Conservation (phyloP, 2,113 vertebrate genomes). For the Archilochus colubris region DNA sequence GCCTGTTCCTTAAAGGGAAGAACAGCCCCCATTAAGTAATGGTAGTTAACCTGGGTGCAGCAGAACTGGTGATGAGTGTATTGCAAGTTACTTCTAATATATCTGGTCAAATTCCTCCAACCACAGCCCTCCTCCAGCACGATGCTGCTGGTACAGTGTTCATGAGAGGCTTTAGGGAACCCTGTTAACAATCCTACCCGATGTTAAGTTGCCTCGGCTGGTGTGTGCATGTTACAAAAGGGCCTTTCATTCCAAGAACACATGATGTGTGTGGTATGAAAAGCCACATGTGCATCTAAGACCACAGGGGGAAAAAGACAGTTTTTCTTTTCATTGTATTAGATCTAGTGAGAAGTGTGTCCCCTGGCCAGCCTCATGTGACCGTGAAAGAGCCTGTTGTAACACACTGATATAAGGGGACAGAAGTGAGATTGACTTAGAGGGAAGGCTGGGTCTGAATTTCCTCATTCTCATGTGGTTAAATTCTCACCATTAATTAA, state of each 20-base stretch:
- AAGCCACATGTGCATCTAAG: conserved; percentile 71
- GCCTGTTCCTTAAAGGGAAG: background rate
- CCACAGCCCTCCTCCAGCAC: background rate
- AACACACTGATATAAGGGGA: background rate
- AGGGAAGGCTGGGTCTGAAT: conserved; percentile 9
- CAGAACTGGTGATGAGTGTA: background rate
- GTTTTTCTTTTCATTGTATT: conserved; percentile 68
- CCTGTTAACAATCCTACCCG: conserved; percentile 51
- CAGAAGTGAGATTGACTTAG: conserved; percentile 46
- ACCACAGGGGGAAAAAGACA: conserved; percentile 68
- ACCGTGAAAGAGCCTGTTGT: conserved; percentile 60
- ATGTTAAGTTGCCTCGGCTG: conserved; percentile 64
- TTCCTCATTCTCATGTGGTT: background rate
- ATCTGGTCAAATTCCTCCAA: background rate
- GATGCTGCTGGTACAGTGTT: background rate
- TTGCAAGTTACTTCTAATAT: background rate
- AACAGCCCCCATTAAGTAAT: background rate
- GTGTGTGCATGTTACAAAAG: conserved; percentile 46
- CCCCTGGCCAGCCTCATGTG: conserved; percentile 60
- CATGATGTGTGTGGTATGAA: conserved; percentile 68
- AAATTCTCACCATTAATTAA: background rate
- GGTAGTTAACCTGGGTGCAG: background rate
- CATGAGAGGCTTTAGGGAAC: conserved; percentile 22
- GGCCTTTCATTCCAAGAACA: conserved; percentile 62
- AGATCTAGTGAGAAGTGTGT: conserved; percentile 51